Base-by-base conservation (phyloP, 2,797 vertebrate genomes). In the Anabacerthia variegaticeps region DNA sequence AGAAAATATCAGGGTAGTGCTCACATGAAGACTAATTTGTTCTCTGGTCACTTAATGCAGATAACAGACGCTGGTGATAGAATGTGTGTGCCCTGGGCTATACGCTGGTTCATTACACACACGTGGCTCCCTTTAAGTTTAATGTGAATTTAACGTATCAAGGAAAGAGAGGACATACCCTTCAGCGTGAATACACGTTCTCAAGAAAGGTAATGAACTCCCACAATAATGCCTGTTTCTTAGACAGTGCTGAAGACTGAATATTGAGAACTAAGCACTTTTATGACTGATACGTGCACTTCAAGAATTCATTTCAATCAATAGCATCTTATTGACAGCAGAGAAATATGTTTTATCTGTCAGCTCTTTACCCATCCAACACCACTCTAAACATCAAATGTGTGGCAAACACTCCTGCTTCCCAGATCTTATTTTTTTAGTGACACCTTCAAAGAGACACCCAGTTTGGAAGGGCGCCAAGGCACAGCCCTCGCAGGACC, bases 401-500 rank as follows among this genome's bases (percentile, higher is more conserved):
- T 21, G 14, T 16, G 28, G 37, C 56, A 13, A 27, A 9, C 44
- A 30, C 16, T 46, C 20, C 62, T 37, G 39, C 32, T 49, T 67
- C 32, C 2, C 4, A 52, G 15, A 27, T 5, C 7, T 16, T 48
- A 6, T 27, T 12, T 58, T 55, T 44, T 28, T 3, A 65, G 4
- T 27, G 36, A 20, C 27, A 16, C 20, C 12, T 44, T 46, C n/a
- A 2, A 19, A 62, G 77, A 44, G 26, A 43, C 5, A 4, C 6
- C 2, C 1, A 0, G 12, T 3, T 15, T 7, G 23, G 59, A 66
- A 19, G 3, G 1, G 4, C 54, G 19, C 10, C 2, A 2, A 34
- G 30, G n/a, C 21, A 1, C 11, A 4, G 20, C 43, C 18, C 23
- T 55, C 32, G 2, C 4, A 27, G 41, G 39, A 22, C 7, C 2